Conservation (phyloP, 2,113 vertebrate species). For the Corythaeola cristata region DNA sequence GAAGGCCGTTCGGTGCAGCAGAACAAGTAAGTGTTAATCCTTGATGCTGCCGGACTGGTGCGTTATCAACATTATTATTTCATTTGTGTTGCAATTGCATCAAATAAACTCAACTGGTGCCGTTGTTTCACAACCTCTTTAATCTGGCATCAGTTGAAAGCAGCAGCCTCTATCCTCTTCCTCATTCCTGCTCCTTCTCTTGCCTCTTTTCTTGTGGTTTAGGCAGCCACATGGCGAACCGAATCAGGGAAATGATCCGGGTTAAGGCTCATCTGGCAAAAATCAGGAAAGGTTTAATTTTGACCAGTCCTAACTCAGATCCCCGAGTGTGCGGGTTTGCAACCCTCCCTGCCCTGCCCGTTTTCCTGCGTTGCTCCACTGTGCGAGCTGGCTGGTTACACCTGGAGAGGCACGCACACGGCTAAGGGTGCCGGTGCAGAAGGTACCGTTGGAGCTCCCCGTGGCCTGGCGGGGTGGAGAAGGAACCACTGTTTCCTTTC, state of each 20-base stretch:
- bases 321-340: rapidly evolving
- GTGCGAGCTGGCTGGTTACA: background rate
- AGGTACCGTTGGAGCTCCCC: background rate
- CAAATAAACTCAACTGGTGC: background rate
- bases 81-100: conserved; percentile 7
- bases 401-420: rapidly evolving
- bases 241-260: background rate
- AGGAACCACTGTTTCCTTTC: background rate
- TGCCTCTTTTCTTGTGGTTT: conserved; percentile 9
- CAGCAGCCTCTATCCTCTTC: conserved; percentile 8
- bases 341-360: background rate
- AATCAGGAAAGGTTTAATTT: conserved; percentile 10
- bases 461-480: rapidly evolving
- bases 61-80: conserved; percentile 4
- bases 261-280: background rate
- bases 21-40: conserved; percentile 26
- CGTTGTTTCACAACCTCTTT: background rate
- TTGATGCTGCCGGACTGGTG: background rate
- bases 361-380: background rate
- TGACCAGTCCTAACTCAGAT: background rate
- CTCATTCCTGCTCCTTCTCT: background rate
- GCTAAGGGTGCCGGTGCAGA: rapidly evolving
- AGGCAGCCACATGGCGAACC: background rate
- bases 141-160: conserved; percentile 17
- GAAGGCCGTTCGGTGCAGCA: background rate